Percentiles rank a stretch among this genome's conserved stretches.
phyloP scores from a whole-genome alignment of 2,113 vertebrate species.

The Takifugu bimaculatus region DNA sequence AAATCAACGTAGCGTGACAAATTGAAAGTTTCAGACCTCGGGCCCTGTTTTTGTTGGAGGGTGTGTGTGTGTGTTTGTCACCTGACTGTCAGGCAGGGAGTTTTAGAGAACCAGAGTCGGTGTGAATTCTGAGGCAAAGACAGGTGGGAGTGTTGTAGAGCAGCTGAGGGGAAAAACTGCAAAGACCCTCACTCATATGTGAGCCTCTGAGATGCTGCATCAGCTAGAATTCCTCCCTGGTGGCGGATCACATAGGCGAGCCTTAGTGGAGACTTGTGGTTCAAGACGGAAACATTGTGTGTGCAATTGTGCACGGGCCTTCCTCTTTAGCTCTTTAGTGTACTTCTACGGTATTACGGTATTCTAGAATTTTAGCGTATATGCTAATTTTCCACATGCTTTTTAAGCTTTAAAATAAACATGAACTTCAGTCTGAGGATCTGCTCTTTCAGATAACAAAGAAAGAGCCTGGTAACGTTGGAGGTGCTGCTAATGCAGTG shows the following conservation, averaged over 20 bases:
- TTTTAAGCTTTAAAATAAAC: neutral
- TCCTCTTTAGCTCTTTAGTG: neutral
- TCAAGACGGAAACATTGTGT: slow-evolving; percentile 18
- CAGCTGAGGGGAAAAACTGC: slow-evolving; percentile 55
- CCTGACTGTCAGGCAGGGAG: slow-evolving; percentile 69
- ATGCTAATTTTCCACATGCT: too few relatives aligned
- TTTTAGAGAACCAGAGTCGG: slow-evolving; percentile 64
- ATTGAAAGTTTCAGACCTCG: too few relatives aligned
- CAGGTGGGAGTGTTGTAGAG: slow-evolving; percentile 64
- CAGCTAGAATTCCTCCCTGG: slow-evolving; percentile 36
- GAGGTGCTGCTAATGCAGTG: too few relatives aligned
- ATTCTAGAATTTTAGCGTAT: too few relatives aligned
- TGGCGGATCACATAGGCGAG: slow-evolving; percentile 18
- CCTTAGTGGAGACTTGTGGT: slow-evolving; percentile 15
- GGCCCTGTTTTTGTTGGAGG: slow-evolving; percentile 25
- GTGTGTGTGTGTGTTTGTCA: slow-evolving; percentile 60
- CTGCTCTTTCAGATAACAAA: too few relatives aligned
- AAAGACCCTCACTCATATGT: slow-evolving; percentile 43
- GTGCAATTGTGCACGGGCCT: slow-evolving; percentile 5
- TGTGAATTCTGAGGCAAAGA: slow-evolving; percentile 65
- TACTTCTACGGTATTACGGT: too few relatives aligned
- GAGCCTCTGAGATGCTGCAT: slow-evolving; percentile 41
- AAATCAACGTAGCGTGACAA: slow-evolving; percentile 64
- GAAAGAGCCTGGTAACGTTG: too few relatives aligned
- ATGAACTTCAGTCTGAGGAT: neutral